Conservation (phyloP, 2,888 invertebrate species). For the Thalpophila matura region DNA sequence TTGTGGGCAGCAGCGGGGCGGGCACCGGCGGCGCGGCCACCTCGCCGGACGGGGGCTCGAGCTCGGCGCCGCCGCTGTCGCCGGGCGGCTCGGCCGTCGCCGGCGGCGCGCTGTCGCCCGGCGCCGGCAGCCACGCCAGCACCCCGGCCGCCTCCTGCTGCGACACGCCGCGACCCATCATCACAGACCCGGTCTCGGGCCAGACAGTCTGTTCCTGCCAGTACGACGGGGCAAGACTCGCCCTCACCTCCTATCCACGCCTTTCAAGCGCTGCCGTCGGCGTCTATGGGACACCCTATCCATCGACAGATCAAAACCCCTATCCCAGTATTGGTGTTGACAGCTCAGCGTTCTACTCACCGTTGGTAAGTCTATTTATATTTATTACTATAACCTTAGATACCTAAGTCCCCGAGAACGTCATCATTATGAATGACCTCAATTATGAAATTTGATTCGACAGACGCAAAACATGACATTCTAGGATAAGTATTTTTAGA, state of each 20-base stretch:
- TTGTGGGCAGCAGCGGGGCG: constrained; percentile 94
- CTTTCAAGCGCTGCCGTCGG: constrained; percentile 94
- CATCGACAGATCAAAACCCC: constrained; percentile 97
- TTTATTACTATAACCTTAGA: background rate
- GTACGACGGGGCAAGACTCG: constrained; percentile 96
- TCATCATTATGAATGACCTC: background rate
- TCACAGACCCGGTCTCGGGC: constrained; percentile 97
- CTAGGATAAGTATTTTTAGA: constrained; percentile 26
- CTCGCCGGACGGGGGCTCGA: constrained; percentile 93
- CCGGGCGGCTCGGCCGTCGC: constrained; percentile 93
- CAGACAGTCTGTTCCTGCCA: constrained; percentile 98
- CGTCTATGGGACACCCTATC: constrained; percentile 96
- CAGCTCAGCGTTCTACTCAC: constrained; percentile 98
- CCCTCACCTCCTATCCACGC: constrained; percentile 95
- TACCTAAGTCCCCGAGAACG: constrained; percentile 34
- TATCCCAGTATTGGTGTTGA: constrained; percentile 98
- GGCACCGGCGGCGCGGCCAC: constrained; percentile 94
- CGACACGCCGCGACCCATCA: constrained; percentile 97
- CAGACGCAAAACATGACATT: constrained; percentile 14
- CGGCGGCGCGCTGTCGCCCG: constrained; percentile 91
- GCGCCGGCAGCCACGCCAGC: constrained; percentile 89
- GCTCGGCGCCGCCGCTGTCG: constrained; percentile 94
- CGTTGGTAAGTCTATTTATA: constrained; percentile 94
- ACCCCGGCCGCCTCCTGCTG: constrained; percentile 93
- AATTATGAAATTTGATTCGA: background rate